Base-by-base conservation (phyloP, 2,113 vertebrate species). In the Tragelaphus buxtoni region DNA sequence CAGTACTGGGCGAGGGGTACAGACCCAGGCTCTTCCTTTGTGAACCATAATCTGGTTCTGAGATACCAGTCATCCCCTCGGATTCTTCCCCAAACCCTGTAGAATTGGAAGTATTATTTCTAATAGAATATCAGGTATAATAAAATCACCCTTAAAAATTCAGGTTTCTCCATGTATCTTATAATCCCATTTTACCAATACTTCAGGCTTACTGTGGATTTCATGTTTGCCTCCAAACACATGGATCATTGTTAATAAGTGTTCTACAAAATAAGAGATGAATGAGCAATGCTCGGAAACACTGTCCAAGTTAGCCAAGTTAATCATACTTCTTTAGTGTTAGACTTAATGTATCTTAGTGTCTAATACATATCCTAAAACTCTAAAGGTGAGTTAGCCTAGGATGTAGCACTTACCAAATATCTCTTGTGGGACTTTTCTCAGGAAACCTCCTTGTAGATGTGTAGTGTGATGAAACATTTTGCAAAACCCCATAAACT, bases 111-210 rank as follows among this genome's bases (percentile, higher is more conserved):
- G 24, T 96, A 45, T 58, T 18, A 79, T 89, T 97, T 95, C 74
- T 28, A 60, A 61, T 24, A 53, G 26, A 89, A 26, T 69, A 82
- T 24, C 69, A 90, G 5, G 42, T 56, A 76, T n/a, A 82, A 58
- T 74, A 85, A 90, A 97, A 89, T 58, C 74, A 90, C 39, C 88
- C 49, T 81, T 49, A 90, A 32, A 91, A 94, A 93, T 49, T 79
- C 61, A 24, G 9, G 18, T 90, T 49, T 84, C 39, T 91, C 72
- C n/a, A 6, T 60, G 42, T 51, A 69, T 74, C 81, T 91, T 49
- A 83, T 49, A 32, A 32, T 74, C 82, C 58, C 32, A 90, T 63
- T 93, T 96, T 51, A 85, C 22, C n/a, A 26, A 42, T 58, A 42
- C 74, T 89, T 94, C 47, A 74, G 30, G 13, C 10, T 94, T 20